Evolutionary conservation across 64 coral and sea anemone genomes (phyloP).

Genomic region (Orbicella faveolata): DNA sequence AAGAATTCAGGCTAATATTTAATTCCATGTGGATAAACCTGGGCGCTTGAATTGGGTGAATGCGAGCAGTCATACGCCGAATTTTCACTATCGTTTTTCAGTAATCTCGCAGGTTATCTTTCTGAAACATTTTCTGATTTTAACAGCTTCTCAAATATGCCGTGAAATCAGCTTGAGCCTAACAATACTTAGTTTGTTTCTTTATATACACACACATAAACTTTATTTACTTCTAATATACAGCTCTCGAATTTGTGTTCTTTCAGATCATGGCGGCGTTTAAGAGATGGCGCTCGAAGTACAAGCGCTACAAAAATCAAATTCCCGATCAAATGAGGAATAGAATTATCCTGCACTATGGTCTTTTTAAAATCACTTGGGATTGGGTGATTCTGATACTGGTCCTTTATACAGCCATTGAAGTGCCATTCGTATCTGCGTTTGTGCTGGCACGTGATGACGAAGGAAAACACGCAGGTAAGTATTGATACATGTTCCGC

Average conservation of each 20-base stretch:
- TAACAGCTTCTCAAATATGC: too few relatives aligned
- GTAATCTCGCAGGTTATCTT: too few relatives aligned
- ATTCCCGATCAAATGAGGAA: conserved; percentile 92
- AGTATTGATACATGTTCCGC: neutral
- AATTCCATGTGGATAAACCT: too few relatives aligned
- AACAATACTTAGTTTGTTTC: too few relatives aligned
- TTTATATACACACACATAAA: neutral
- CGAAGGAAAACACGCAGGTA: neutral
- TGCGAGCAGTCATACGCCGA: too few relatives aligned
- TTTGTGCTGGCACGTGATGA: conserved; percentile 74
- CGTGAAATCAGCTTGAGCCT: too few relatives aligned
- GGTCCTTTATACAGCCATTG: conserved; percentile 94
- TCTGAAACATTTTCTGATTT: too few relatives aligned
- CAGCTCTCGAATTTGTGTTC: neutral
- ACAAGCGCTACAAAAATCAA: conserved; percentile 87
- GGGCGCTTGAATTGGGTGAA: too few relatives aligned
- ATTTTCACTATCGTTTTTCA: too few relatives aligned
- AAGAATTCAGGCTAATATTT: too few relatives aligned
- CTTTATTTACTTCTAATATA: neutral
- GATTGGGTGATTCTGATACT: conserved; percentile 92
- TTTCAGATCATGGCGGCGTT: conserved; percentile 90
- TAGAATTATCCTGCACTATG: conserved; percentile 96
- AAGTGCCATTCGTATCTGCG: conserved; percentile 85
- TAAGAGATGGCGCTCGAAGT: conserved; percentile 84
- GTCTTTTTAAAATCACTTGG: conserved; percentile 97